Percentiles rank a stretch among this genome's conserved stretches.
These are phyloP conservation scores for Graptemys geographica DNA, from an alignment of 2,797 vertebrate genomes.

Conservation along the genomic window DNA sequence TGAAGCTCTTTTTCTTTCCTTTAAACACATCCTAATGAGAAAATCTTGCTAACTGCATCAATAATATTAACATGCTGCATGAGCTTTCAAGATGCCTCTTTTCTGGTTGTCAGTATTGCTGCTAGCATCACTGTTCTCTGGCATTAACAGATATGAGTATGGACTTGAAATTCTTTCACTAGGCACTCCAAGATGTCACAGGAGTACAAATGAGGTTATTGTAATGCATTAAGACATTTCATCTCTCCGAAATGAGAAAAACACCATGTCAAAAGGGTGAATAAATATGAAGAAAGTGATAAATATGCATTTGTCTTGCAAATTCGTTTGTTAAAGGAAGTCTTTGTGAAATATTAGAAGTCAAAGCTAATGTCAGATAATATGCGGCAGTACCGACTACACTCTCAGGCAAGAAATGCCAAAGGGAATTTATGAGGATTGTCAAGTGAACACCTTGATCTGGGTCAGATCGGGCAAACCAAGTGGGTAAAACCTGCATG, in stretches of 20 bases:
- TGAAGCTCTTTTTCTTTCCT: neutral
- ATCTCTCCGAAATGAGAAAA: neutral
- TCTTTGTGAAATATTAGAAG: neutral
- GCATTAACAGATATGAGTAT: neutral
- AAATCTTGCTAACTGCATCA: neutral
- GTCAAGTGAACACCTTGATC: accelerated
- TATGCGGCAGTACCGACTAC: neutral
- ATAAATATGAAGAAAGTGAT: neutral
- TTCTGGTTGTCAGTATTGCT: neutral
- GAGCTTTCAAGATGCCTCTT: constrained; percentile 21
- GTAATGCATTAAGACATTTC: constrained; percentile 20
- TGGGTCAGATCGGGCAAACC: neutral
- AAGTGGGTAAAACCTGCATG: neutral
- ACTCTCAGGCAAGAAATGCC: neutral
- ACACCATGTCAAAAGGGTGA: neutral
- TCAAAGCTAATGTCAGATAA: neutral
- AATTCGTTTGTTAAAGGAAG: neutral
- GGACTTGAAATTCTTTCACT: neutral
- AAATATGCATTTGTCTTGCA: neutral
- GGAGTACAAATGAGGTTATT: constrained; percentile 20
- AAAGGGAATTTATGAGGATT: neutral
- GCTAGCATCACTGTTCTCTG: neutral
- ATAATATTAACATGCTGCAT: neutral
- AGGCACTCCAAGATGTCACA: constrained; percentile 6
- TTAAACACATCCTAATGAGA: neutral